Evolutionary conservation across 92 coral and sea anemone genomes (phyloP).

Genomic region (Desmophyllum pertusum): DNA sequence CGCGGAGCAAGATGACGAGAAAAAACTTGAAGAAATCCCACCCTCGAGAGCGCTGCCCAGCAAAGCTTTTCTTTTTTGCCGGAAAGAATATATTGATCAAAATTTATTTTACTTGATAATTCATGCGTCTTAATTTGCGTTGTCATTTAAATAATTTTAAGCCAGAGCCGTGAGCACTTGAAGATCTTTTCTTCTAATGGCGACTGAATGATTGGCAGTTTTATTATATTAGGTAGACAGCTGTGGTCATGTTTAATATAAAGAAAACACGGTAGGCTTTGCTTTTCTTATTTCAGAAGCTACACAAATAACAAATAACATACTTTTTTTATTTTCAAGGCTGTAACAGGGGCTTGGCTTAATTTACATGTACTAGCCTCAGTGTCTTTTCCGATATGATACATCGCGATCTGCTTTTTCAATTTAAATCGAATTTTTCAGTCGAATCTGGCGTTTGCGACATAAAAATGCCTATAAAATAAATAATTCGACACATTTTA

Average conservation of each 20-base stretch:
- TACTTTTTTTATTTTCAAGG: neutral
- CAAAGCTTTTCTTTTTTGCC: too few species aligned
- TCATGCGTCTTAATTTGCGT: neutral
- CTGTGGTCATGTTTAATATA: neutral
- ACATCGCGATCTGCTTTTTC: neutral
- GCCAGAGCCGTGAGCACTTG: neutral
- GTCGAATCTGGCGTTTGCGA: neutral
- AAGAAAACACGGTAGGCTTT: neutral
- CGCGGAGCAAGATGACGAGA: too few species aligned
- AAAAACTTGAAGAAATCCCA: too few species aligned
- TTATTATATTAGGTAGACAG: neutral
- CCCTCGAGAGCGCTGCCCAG: too few species aligned
- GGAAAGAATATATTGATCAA: too few species aligned
- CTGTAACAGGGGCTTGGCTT: neutral
- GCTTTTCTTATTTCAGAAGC: slow-evolving; percentile 3
- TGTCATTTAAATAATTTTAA: neutral
- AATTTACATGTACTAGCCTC: neutral
- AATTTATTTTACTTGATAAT: too few species aligned
- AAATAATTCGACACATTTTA: neutral
- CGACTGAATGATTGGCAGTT: neutral
- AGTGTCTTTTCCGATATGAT: neutral
- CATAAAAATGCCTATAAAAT: neutral
- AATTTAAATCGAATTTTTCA: neutral
- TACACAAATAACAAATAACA: neutral
- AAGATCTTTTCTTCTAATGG: neutral